A percentile compares a stretch with the other conserved stretches of the same genome.
Conservation (phyloP, 92 coral and sea anemone species). For the Galaxea fascicularis region DNA sequence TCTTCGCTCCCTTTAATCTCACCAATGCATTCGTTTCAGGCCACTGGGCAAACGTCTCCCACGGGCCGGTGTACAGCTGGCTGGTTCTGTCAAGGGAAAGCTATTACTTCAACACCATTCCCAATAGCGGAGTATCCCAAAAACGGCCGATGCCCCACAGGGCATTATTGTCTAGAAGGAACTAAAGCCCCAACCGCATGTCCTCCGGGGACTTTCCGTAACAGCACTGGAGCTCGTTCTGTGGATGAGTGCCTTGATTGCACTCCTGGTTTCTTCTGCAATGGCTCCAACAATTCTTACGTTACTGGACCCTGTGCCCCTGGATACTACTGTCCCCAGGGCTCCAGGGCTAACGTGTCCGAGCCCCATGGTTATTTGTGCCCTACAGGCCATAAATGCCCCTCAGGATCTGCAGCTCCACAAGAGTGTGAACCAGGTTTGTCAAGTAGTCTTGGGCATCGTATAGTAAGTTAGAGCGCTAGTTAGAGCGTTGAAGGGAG, state of each 20-base stretch:
- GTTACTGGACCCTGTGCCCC: constrained; percentile 84
- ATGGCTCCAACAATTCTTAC: constrained; percentile 75
- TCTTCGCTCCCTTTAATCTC: not conserved
- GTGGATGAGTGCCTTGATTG: constrained; percentile 89
- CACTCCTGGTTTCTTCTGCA: constrained; percentile 91
- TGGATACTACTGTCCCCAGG: constrained; percentile 92
- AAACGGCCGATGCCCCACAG: constrained; percentile 91
- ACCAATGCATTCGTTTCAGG: not conserved
- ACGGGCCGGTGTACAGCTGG: constrained; percentile 86
- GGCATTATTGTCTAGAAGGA: constrained; percentile 85
- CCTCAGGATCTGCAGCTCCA: constrained; percentile 85
- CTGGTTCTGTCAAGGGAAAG: constrained; percentile 88
- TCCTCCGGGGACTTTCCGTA: constrained; percentile 96
- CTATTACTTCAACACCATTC: constrained; percentile 81
- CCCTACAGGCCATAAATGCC: constrained; percentile 87
- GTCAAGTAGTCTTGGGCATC: not conserved
- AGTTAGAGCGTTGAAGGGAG: too few relatives aligned
- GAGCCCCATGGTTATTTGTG: constrained; percentile 81
- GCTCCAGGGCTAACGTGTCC: constrained; percentile 88
- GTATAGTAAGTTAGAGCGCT: too few relatives aligned
- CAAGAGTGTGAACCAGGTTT: constrained; percentile 80
- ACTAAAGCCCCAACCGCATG: constrained; percentile 85
- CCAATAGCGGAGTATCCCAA: constrained; percentile 70
- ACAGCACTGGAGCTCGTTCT: constrained; percentile 95
- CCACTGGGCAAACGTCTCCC: constrained; percentile 77